These are phyloP conservation scores for Pteronotus mesoamericanus DNA, from an alignment of 2,797 vertebrate genomes.

Conservation along the genomic window DNA sequence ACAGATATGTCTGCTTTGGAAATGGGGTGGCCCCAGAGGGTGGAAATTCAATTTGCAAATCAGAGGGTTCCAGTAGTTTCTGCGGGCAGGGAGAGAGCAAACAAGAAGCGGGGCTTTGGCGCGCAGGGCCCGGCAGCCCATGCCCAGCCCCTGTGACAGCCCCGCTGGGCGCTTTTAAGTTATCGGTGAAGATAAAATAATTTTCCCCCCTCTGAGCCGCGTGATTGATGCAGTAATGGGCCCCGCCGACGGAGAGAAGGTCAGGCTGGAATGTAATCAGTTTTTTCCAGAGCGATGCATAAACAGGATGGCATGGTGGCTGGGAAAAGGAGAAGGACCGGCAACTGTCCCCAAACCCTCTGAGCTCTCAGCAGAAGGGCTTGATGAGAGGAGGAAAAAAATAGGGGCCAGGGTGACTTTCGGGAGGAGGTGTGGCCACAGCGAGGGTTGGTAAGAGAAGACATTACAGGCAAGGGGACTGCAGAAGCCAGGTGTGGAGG, in stretches of 20 bases:
- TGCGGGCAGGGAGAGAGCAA: background rate
- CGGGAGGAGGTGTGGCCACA: background rate
- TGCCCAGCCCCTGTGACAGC: background rate
- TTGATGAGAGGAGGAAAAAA: background rate
- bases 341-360: background rate
- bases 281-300: conserved; percentile 82
- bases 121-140: background rate
- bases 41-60: background rate
- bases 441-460: background rate
- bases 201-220: conserved; percentile 69
- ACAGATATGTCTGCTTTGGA: rapidly evolving
- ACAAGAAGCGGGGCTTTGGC: background rate
- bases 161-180: conserved; percentile 27
- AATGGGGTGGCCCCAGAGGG: background rate
- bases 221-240: conserved; percentile 86
- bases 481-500: background rate
- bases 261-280: conserved; percentile 89
- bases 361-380: conserved; percentile 53
- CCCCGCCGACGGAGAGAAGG: conserved; percentile 85
- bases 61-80: background rate
- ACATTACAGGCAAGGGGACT: background rate
- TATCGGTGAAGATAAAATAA: conserved; percentile 56
- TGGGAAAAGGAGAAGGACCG: background rate
- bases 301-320: conserved; percentile 78
- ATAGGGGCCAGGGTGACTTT: background rate